These are phyloP conservation scores for Coryphaenoides rupestris DNA, from an alignment of 2,113 vertebrate genomes.

Conservation along the genomic window DNA sequence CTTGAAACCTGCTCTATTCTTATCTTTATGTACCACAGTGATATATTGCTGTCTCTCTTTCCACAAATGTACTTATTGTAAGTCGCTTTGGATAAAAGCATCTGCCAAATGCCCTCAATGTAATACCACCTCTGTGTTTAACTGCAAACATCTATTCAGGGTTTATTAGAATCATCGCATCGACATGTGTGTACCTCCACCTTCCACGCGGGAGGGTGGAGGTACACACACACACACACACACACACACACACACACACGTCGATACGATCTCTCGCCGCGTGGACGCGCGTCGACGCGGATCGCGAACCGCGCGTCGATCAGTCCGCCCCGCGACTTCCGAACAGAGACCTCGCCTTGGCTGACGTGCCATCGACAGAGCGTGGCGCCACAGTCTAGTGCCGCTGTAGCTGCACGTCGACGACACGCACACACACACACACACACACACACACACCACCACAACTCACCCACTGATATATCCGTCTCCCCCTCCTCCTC, in stretches of 20 bases:
- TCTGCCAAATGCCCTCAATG: too few relatives aligned
- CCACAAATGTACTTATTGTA: too few relatives aligned
- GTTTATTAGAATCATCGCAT: too few relatives aligned
- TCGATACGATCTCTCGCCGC: not conserved
- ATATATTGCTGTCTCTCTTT: too few relatives aligned
- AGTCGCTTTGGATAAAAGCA: too few relatives aligned
- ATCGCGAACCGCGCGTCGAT: conserved; percentile 7
- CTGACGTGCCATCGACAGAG: too few relatives aligned
- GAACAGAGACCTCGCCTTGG: too few relatives aligned
- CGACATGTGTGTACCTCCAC: too few relatives aligned
- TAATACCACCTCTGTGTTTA: conserved; percentile 21
- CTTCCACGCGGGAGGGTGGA: too few relatives aligned
- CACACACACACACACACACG: conserved; percentile 29
- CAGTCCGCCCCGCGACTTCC: conserved; percentile 1
- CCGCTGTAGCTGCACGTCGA: not conserved
- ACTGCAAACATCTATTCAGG: not conserved
- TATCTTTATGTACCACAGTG: too few relatives aligned
- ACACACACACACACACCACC: not conserved
- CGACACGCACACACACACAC: too few relatives aligned
- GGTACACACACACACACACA: conserved; percentile 15
- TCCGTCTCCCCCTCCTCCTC: conserved; percentile 70
- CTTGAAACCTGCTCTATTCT: too few relatives aligned
- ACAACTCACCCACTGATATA: not conserved
- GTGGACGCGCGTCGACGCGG: conserved; percentile 52
- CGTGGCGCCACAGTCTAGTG: not conserved